phyloP scores from a whole-genome alignment of 2,113 vertebrate species.

The Lepus americanus region DNA sequence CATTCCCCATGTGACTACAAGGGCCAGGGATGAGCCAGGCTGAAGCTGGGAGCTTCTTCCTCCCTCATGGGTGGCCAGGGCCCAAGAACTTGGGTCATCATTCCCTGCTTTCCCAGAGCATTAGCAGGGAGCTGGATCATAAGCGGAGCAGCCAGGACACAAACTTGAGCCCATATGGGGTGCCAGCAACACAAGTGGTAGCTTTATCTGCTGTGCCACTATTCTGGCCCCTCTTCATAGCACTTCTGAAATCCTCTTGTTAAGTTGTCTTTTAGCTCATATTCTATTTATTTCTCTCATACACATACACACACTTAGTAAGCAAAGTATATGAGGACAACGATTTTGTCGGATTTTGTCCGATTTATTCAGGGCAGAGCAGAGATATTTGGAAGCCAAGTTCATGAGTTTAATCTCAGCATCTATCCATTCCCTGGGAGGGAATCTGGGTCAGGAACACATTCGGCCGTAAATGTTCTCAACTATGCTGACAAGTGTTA shows the following conservation, averaged over 20 bases:
- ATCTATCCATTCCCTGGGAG: neutral
- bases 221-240: neutral
- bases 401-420: neutral
- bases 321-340: too few relatives aligned
- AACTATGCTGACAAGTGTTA: neutral
- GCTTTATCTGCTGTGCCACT: too few relatives aligned
- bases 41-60: too few relatives aligned
- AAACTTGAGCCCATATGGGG: too few relatives aligned
- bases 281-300: neutral
- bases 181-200: too few relatives aligned
- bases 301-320: neutral
- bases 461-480: neutral
- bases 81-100: too few relatives aligned
- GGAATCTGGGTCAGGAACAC: neutral
- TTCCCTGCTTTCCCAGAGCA: too few relatives aligned
- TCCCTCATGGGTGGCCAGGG: too few relatives aligned
- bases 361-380: rapidly evolving
- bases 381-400: neutral
- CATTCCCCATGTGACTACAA: too few relatives aligned
- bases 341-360: neutral
- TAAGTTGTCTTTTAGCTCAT: neutral
- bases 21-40: too few relatives aligned
- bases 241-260: neutral
- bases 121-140: too few relatives aligned
- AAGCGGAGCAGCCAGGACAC: too few relatives aligned